Conservation (phyloP, 2,113 vertebrate genomes). For the Anolis sagrei region DNA sequence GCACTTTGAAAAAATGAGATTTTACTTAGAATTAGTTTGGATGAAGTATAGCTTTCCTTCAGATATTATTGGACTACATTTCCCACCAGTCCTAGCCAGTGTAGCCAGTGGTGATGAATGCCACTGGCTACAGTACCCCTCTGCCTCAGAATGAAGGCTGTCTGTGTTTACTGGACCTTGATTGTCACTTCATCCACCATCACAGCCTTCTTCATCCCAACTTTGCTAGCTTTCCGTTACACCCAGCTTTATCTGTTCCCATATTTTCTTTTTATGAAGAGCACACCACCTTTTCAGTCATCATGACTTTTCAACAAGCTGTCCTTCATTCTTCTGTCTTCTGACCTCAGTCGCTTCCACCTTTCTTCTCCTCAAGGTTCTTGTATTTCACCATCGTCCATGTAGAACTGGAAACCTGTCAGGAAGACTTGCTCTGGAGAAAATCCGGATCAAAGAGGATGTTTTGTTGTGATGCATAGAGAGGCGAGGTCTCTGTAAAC, state of each 20-base stretch:
- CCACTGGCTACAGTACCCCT: too few species aligned
- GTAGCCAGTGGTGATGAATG: too few species aligned
- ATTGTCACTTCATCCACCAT: neutral
- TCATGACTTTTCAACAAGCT: neutral
- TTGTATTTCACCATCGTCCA: neutral
- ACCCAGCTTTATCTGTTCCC: neutral
- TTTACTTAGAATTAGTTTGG: too few species aligned
- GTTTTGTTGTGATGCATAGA: constrained; percentile 12
- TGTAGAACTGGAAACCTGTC: constrained; percentile 20
- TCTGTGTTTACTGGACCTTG: neutral
- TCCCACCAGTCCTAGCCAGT: too few species aligned
- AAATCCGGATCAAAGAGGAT: constrained; percentile 17
- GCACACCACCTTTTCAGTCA: too few species aligned
- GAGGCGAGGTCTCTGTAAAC: constrained; percentile 11
- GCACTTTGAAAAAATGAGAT: too few species aligned
- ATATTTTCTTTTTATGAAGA: neutral
- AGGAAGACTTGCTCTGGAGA: constrained; percentile 22
- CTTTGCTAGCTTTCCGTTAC: neutral
- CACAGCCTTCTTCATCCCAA: neutral
- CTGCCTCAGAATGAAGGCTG: neutral
- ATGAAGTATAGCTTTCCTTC: too few species aligned
- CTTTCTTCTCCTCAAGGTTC: neutral
- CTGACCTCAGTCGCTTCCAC: neutral
- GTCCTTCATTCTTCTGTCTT: neutral
- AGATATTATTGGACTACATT: too few species aligned